Percentiles rank a stretch among this genome's conserved stretches.
Evolutionary conservation across 2,113 vertebrate genomes (phyloP).

Genomic region (Apistogramma diplotaenia): DNA sequence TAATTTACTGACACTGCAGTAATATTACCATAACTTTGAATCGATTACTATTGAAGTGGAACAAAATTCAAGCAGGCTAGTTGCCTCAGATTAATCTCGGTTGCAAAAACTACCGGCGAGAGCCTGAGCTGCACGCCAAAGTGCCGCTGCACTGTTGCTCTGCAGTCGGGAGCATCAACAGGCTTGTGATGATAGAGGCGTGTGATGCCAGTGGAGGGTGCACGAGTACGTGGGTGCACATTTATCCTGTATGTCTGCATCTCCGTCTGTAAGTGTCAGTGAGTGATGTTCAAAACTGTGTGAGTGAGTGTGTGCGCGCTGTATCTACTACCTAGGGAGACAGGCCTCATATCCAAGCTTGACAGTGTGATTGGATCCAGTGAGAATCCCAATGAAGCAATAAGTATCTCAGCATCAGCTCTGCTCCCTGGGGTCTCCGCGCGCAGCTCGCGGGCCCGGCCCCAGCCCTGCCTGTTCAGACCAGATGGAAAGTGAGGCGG

Average conservation of each 20-base stretch:
- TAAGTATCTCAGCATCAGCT: conserved; percentile 39
- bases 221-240: conserved; percentile 9
- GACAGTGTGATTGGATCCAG: conserved; percentile 60
- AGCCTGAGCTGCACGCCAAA: conserved; percentile 21
- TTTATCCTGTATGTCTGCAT: conserved; percentile 8
- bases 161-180: conserved; percentile 39
- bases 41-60: conserved; percentile 27
- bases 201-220: neutral
- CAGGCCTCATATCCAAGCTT: conserved; percentile 33
- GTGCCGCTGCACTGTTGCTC: neutral
- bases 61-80: neutral
- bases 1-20: neutral
- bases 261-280: conserved; percentile 30
- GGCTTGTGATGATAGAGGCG: conserved; percentile 5
- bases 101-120: neutral
- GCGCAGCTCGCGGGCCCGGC: neutral
- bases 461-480: conserved; percentile 1
- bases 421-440: neutral
- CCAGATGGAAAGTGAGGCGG: conserved; percentile 13
- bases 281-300: neutral
- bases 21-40: conserved; percentile 9
- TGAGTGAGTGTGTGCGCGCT: neutral
- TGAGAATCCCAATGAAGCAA: conserved; percentile 66
- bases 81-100: neutral
- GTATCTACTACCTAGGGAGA: conserved; percentile 28